phyloP scores from a whole-genome alignment of 2,113 vertebrate species.

The Epinephelus lanceolatus region DNA sequence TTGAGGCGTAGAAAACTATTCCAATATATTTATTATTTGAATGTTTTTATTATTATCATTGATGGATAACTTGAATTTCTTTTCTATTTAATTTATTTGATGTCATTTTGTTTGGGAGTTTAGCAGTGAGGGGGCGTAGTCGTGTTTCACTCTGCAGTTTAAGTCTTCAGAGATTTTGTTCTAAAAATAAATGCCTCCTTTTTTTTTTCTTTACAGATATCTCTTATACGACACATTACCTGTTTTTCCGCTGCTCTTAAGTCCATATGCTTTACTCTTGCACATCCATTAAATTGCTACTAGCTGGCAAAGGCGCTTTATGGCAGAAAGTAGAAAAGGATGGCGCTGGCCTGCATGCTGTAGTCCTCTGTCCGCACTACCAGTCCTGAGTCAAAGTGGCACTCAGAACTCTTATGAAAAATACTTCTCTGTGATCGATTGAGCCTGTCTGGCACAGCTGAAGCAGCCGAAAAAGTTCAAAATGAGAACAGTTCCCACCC shows the following conservation, averaged over 20 bases:
- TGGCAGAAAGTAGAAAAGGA: slow-evolving; percentile 63
- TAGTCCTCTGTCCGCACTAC: slow-evolving; percentile 59
- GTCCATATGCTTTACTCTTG: slow-evolving; percentile 66
- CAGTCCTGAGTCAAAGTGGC: slow-evolving; percentile 69
- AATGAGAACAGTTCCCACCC: slow-evolving; percentile 45
- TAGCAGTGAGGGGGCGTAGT: slow-evolving; percentile 60
- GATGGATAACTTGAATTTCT: slow-evolving; percentile 80
- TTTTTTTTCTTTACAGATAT: slow-evolving; percentile 58
- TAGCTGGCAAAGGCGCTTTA: slow-evolving; percentile 66
- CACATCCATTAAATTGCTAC: slow-evolving; percentile 67
- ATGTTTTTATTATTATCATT: slow-evolving; percentile 69
- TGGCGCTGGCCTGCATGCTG: slow-evolving; percentile 69
- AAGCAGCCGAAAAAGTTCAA: slow-evolving; percentile 45
- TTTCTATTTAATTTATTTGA: slow-evolving; percentile 79
- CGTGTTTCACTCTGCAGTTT: slow-evolving; percentile 60
- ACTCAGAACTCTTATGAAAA: slow-evolving; percentile 74
- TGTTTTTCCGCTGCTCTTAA: slow-evolving; percentile 66
- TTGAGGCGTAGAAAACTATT: slow-evolving; percentile 53
- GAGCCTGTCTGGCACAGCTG: slow-evolving; percentile 66
- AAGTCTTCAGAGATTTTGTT: slow-evolving; percentile 54
- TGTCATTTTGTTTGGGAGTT: slow-evolving; percentile 61
- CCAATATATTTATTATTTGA: slow-evolving; percentile 74
- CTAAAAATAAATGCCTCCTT: slow-evolving; percentile 60
- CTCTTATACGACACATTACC: slow-evolving; percentile 51
- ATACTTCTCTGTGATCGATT: slow-evolving; percentile 75